Conservation (phyloP, 2,113 vertebrate species). For the Zosterops borbonicus region DNA sequence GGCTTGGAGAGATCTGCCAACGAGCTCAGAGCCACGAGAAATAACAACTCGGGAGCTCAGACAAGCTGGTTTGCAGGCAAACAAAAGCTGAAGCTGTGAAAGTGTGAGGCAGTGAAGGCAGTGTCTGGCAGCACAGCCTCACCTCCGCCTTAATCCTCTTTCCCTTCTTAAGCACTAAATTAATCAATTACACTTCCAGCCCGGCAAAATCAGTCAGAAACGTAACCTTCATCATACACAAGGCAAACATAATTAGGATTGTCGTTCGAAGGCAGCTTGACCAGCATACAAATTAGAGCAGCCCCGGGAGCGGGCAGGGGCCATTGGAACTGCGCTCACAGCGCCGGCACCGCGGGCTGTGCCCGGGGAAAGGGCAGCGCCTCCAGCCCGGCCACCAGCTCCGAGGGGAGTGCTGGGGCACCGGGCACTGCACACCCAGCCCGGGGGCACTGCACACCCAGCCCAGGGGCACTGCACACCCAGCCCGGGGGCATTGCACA, state of each 20-base stretch:
- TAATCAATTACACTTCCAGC: constrained; percentile 40
- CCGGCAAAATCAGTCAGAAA: constrained; percentile 10
- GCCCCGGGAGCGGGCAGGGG: neutral
- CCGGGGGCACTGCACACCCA: too few relatives aligned
- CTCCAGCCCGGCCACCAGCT: accelerated
- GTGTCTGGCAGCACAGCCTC: constrained; percentile 14
- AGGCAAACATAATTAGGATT: constrained; percentile 13
- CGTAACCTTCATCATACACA: neutral
- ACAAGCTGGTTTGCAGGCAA: constrained; percentile 29
- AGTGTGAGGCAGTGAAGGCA: neutral
- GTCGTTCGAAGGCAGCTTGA: neutral
- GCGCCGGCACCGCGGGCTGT: accelerated
- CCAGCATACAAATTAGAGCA: neutral
- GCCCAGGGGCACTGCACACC: too few relatives aligned
- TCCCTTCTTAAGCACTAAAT: neutral
- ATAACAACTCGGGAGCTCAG: neutral
- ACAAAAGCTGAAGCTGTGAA: constrained; percentile 31
- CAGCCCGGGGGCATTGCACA: too few relatives aligned
- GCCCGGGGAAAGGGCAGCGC: neutral
- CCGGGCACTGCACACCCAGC: neutral
- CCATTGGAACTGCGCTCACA: neutral
- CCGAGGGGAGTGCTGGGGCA: neutral
- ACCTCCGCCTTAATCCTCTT: constrained; percentile 11
- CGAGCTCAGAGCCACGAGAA: neutral
- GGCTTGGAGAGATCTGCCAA: neutral